Percentiles rank a stretch among this genome's conserved stretches.
phyloP scores from a whole-genome alignment of 2,113 vertebrate genomes.

The Rhinoderma darwinii region DNA sequence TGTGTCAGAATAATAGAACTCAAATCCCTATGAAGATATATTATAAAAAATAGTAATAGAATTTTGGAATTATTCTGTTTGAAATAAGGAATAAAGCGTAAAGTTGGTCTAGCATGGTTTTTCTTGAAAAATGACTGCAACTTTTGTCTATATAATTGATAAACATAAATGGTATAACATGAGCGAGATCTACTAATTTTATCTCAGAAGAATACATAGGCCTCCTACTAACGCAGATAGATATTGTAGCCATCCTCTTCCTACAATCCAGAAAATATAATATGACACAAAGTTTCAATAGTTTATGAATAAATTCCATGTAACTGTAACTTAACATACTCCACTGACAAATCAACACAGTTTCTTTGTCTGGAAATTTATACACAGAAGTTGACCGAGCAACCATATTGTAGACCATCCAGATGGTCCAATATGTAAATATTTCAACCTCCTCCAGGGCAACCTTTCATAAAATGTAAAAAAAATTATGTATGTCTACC shows the following conservation, averaged over 20 bases:
- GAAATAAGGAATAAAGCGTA: too few relatives aligned
- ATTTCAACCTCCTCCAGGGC: neutral
- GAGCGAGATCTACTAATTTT: too few relatives aligned
- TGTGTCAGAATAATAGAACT: too few relatives aligned
- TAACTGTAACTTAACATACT: neutral
- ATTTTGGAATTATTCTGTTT: too few relatives aligned
- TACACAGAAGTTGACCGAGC: neutral
- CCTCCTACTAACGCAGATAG: neutral
- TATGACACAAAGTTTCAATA: neutral
- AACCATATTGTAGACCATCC: neutral
- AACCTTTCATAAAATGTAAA: neutral
- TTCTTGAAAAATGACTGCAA: neutral
- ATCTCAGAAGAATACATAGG: neutral
- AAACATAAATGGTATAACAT: too few relatives aligned
- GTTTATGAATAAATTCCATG: slow-evolving; percentile 6
- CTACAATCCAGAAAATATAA: neutral
- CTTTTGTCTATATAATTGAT: neutral
- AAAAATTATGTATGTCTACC: neutral
- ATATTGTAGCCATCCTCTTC: neutral
- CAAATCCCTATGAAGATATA: too few relatives aligned
- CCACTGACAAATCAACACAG: neutral
- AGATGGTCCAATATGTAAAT: neutral
- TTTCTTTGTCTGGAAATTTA: neutral
- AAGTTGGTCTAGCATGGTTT: neutral
- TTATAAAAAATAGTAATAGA: too few relatives aligned